These are phyloP conservation scores for Andrena bicolor DNA, from an alignment of 2,888 invertebrate species.

Conservation along the genomic window DNA sequence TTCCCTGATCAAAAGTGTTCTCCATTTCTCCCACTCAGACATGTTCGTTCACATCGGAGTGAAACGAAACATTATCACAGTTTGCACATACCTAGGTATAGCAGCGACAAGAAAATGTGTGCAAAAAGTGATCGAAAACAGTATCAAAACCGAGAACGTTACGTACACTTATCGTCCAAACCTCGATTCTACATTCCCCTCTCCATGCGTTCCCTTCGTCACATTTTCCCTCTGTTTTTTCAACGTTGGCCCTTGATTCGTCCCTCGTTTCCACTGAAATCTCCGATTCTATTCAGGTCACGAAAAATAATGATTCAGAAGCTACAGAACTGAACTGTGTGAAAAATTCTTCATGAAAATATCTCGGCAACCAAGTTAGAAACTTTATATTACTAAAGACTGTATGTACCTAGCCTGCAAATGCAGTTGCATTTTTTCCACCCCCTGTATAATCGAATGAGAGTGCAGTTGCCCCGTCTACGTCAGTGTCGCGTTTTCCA, in stretches of 20 bases:
- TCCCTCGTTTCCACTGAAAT: slow-evolving; percentile 12
- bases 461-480: background rate
- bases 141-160: slow-evolving; percentile 13
- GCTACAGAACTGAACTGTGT: too few species aligned
- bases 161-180: slow-evolving; percentile 5
- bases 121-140: background rate
- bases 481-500: slow-evolving; percentile 12
- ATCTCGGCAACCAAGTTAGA: too few species aligned
- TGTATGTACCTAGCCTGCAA: too few species aligned
- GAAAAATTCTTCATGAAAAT: too few species aligned
- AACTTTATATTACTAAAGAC: too few species aligned
- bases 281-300: background rate
- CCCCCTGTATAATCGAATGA: background rate
- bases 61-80: background rate
- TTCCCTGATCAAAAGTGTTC: too few species aligned
- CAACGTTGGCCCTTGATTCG: background rate
- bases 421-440: background rate
- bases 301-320: too few species aligned
- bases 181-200: too few species aligned
- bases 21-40: too few species aligned
- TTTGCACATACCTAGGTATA: background rate
- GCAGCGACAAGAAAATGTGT: too few species aligned
- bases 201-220: background rate
- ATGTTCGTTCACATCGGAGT: background rate
- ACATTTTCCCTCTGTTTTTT: slow-evolving; percentile 6